Percentiles rank a stretch among this genome's conserved stretches.
These are phyloP conservation scores for Tinea pellionella DNA, from an alignment of 2,888 invertebrate species.

Conservation along the genomic window DNA sequence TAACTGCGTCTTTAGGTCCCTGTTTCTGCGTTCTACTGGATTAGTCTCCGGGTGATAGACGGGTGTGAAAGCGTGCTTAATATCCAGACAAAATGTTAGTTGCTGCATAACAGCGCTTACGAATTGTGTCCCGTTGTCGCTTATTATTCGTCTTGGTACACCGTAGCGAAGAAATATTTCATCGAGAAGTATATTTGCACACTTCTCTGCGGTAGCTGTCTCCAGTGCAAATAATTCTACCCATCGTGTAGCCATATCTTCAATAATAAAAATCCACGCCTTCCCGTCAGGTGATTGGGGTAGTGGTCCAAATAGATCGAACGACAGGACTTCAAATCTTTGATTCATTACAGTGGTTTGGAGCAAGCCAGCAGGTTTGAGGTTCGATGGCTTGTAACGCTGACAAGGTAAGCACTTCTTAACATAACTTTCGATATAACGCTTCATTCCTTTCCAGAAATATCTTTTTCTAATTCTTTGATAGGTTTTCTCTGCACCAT, in stretches of 20 bases:
- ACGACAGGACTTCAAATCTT: conserved; percentile 27
- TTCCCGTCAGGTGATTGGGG: conserved; percentile 16
- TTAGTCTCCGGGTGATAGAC: conserved; percentile 28
- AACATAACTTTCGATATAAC: conserved; percentile 22
- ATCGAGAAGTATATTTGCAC: conserved; percentile 24
- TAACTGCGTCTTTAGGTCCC: conserved; percentile 21
- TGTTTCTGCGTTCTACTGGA: conserved; percentile 19
- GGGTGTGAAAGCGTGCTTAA: conserved; percentile 25
- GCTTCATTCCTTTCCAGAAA: conserved; percentile 26
- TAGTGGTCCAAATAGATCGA: conserved; percentile 28
- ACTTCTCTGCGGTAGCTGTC: conserved; percentile 22
- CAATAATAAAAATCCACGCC: conserved; percentile 21
- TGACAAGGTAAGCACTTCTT: conserved; percentile 26
- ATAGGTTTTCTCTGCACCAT: conserved; percentile 21
- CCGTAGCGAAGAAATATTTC: conserved; percentile 33
- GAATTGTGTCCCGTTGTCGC: conserved; percentile 34
- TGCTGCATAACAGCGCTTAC: conserved; percentile 31
- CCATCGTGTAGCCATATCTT: conserved; percentile 23
- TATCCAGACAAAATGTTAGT: conserved; percentile 19
- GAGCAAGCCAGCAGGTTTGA: conserved; percentile 29
- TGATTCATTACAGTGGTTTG: conserved; percentile 22
- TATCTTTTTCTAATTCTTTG: conserved; percentile 20
- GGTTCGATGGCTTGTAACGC: conserved; percentile 27
- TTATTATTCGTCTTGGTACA: conserved; percentile 26
- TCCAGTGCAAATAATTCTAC: conserved; percentile 22